A percentile compares a stretch with the other conserved stretches of the same genome.
These are phyloP conservation scores for Microtus oregoni DNA, from an alignment of 2,113 vertebrate species.

Conservation along the genomic window DNA sequence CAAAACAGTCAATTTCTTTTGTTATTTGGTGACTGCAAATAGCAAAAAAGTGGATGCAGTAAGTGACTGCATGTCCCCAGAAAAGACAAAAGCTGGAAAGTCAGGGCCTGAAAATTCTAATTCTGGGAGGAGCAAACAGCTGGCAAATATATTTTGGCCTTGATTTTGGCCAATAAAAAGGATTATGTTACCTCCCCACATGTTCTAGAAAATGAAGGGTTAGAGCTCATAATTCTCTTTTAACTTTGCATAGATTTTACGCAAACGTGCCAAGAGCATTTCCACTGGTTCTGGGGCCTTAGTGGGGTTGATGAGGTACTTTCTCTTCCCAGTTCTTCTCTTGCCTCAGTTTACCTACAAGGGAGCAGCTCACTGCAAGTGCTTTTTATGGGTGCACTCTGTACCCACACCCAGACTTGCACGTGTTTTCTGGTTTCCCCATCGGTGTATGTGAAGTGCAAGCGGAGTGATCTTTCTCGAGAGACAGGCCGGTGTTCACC, in stretches of 20 bases:
- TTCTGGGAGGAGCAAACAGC: background rate
- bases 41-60: background rate
- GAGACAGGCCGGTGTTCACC: background rate
- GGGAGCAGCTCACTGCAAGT: background rate
- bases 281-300: background rate
- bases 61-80: background rate
- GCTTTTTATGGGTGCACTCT: background rate
- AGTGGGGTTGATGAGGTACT: background rate
- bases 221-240: slow-evolving; percentile 19
- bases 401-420: background rate
- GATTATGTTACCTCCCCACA: background rate
- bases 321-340: slow-evolving; percentile 25
- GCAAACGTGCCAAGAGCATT: accelerated
- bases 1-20: background rate
- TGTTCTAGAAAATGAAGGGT: background rate
- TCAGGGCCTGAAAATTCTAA: background rate
- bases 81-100: background rate
- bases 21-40: background rate
- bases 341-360: slow-evolving; percentile 2
- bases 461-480: background rate
- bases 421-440: background rate
- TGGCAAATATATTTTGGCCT: background rate
- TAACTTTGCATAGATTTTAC: slow-evolving; percentile 26
- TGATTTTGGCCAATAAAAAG: slow-evolving; percentile 22
- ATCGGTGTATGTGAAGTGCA: background rate